A percentile compares a stretch with the other conserved stretches of the same genome.
Conservation (phyloP, 2,113 vertebrate species). For the Turnix velox region DNA sequence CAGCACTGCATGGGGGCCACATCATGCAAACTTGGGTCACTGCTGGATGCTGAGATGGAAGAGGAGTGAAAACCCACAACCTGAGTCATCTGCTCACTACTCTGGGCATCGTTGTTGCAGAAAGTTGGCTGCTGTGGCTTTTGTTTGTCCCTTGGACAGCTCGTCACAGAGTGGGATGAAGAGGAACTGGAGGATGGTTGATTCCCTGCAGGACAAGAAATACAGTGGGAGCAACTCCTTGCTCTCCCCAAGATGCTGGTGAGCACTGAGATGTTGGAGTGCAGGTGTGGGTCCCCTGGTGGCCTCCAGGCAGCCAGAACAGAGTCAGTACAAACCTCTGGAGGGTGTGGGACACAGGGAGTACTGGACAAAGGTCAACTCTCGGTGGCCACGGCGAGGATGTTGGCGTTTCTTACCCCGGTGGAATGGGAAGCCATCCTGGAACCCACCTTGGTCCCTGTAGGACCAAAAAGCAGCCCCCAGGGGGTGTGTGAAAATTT, state of each 20-base stretch:
- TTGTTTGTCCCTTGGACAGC: accelerated
- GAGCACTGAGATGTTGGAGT: not conserved
- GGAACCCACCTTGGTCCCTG: not conserved
- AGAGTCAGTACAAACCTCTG: not conserved
- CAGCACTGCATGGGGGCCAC: accelerated
- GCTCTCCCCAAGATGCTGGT: accelerated
- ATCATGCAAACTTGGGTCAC: accelerated
- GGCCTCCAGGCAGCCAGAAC: not conserved
- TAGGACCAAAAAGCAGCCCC: not conserved
- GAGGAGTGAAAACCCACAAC: not conserved
- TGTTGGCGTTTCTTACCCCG: accelerated
- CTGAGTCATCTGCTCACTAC: accelerated
- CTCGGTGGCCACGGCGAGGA: not conserved
- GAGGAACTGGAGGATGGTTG: accelerated
- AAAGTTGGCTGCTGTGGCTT: accelerated
- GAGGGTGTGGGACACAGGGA: accelerated
- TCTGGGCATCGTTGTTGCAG: accelerated
- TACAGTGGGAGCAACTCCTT: accelerated
- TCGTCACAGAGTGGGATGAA: accelerated
- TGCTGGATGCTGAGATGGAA: accelerated
- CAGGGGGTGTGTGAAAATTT: accelerated
- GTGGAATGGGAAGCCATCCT: accelerated
- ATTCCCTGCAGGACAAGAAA: not conserved
- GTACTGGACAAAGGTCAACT: accelerated
- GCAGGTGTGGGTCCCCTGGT: accelerated